These are phyloP conservation scores for Cotesia vestalis DNA, from an alignment of 1,140 invertebrate genomes.

Conservation along the genomic window DNA sequence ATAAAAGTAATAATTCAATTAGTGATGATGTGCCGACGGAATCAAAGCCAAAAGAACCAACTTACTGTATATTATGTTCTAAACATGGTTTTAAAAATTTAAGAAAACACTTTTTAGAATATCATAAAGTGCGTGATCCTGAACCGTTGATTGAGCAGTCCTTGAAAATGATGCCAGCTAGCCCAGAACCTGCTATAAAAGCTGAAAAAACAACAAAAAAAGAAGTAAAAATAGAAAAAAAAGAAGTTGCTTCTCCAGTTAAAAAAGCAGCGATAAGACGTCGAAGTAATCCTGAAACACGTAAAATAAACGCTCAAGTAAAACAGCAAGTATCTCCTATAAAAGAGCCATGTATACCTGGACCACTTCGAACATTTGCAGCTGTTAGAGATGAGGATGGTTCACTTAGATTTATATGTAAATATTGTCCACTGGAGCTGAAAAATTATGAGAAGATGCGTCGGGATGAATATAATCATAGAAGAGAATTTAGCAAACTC, in stretches of 20 bases:
- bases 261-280: no score
- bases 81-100: constrained; percentile 48
- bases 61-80: constrained; percentile 53
- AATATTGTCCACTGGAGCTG: background rate
- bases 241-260: no score
- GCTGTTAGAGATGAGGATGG: no score
- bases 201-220: no score
- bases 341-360: no score
- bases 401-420: background rate
- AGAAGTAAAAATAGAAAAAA: no score
- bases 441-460: background rate
- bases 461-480: background rate
- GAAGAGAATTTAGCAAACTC: background rate
- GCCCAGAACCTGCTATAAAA: background rate
- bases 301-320: no score
- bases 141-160: constrained; percentile 40
- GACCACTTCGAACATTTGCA: no score
- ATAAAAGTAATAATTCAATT: background rate
- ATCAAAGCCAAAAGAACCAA: background rate
- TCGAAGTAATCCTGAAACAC: no score
- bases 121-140: constrained; percentile 54
- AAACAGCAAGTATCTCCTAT: no score
- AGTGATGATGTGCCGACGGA: no score
- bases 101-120: constrained; percentile 52
- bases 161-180: background rate